Evolutionary conservation across 1,140 invertebrate genomes (phyloP).

Genomic region (Cherax quadricarinatus): DNA sequence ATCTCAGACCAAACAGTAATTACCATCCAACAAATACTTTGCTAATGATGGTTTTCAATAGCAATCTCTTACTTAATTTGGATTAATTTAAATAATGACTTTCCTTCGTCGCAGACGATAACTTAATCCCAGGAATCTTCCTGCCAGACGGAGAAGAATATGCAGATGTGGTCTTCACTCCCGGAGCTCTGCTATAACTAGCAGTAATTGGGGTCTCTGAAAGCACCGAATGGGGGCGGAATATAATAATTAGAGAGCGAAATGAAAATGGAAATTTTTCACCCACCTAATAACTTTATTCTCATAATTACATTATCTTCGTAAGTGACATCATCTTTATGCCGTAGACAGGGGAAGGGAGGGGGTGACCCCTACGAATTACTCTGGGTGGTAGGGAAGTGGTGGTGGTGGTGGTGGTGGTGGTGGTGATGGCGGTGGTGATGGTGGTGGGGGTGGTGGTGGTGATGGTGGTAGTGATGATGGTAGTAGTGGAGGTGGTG

Average conservation of each 20-base stretch:
- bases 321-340: not conserved
- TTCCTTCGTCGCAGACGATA: not conserved
- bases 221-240: not conserved
- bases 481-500: too few species aligned
- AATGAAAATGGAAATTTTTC: not conserved
- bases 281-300: not conserved
- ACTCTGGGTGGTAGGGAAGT: not conserved
- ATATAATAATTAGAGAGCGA: constrained; percentile 5
- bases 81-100: not conserved
- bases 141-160: not conserved
- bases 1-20: not conserved
- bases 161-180: not conserved
- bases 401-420: too few species aligned
- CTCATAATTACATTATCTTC: not conserved
- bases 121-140: not conserved
- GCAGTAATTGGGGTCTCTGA: not conserved
- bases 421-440: too few species aligned
- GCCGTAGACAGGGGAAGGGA: too few species aligned
- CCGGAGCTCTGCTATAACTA: not conserved
- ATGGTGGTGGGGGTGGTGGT: not conserved
- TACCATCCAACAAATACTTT: not conserved
- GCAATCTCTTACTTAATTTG: not conserved
- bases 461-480: too few species aligned
- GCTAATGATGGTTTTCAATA: not conserved
- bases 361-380: not conserved